phyloP scores from a whole-genome alignment of 2,113 vertebrate genomes.

The Progne subis region DNA sequence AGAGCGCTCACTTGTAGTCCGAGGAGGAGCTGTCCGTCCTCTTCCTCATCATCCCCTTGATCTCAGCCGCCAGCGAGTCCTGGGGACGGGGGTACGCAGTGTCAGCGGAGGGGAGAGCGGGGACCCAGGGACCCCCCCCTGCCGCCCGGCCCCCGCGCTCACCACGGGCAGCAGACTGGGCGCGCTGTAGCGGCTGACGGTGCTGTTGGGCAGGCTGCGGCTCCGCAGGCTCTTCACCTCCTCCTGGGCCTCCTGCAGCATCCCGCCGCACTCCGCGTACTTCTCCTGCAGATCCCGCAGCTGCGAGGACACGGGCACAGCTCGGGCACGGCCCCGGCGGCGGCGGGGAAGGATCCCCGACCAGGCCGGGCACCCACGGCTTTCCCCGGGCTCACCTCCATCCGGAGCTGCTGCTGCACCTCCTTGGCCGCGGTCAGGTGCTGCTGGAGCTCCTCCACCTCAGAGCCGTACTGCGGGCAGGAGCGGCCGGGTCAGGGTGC shows the following conservation, averaged over 20 bases:
- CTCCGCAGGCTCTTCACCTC: conserved; percentile 84
- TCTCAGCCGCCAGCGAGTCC: conserved; percentile 86
- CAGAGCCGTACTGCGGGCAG: conserved; percentile 70
- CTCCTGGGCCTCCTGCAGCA: conserved; percentile 83
- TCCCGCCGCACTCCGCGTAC: conserved; percentile 79
- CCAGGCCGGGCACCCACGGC: rapidly evolving
- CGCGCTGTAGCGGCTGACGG: conserved; percentile 79
- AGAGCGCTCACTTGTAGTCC: conserved; percentile 79
- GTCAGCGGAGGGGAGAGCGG: background rate
- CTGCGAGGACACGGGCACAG: conserved; percentile 41
- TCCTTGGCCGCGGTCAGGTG: conserved; percentile 78
- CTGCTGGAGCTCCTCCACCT: conserved; percentile 87
- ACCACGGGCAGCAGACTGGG: conserved; percentile 84
- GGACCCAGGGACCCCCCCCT: background rate
- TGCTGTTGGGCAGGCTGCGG: conserved; percentile 81
- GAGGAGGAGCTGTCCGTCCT: conserved; percentile 79
- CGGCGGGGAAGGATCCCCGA: rapidly evolving
- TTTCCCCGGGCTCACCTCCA: conserved; percentile 72
- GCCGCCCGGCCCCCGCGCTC: background rate
- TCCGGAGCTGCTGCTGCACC: conserved; percentile 73
- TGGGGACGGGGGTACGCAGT: rapidly evolving
- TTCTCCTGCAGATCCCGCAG: conserved; percentile 84
- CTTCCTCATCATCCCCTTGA: conserved; percentile 86
- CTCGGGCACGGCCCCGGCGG: background rate
- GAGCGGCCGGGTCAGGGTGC: background rate